Conservation (phyloP, 2,888 invertebrate genomes). For the Nomada fucata region DNA sequence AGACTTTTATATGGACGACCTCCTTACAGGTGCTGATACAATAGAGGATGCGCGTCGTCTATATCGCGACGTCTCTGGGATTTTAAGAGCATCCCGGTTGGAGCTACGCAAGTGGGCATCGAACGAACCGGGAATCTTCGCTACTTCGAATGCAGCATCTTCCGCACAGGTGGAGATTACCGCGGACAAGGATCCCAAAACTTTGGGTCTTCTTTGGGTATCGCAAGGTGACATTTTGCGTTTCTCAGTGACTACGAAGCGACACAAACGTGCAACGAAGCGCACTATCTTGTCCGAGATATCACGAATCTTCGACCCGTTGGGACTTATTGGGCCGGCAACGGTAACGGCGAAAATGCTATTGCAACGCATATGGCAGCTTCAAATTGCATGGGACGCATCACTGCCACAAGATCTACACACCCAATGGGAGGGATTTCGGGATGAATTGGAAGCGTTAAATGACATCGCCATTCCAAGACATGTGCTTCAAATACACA, state of each 20-base stretch:
- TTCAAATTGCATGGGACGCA: conserved; percentile 43
- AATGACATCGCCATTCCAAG: background rate
- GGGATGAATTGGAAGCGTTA: background rate
- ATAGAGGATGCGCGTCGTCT: background rate
- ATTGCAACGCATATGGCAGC: conserved; percentile 37
- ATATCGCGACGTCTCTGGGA: background rate
- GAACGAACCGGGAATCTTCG: background rate
- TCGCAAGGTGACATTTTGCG: background rate
- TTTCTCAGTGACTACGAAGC: background rate
- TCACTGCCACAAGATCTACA: conserved; percentile 21
- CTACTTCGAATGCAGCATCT: background rate
- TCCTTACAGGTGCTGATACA: background rate
- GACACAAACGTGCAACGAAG: background rate
- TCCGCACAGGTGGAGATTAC: background rate
- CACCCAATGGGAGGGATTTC: conserved; percentile 25
- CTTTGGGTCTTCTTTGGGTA: background rate
- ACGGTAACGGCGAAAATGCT: conserved; percentile 27
- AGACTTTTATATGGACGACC: background rate
- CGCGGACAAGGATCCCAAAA: background rate
- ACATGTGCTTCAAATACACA: background rate
- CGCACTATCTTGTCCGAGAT: background rate
- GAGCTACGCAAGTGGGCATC: background rate
- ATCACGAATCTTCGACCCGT: background rate
- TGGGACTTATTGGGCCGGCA: conserved; percentile 17
- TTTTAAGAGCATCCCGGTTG: background rate